Base-by-base conservation (phyloP, 2,113 vertebrate species). In the Gavialis gangeticus region DNA sequence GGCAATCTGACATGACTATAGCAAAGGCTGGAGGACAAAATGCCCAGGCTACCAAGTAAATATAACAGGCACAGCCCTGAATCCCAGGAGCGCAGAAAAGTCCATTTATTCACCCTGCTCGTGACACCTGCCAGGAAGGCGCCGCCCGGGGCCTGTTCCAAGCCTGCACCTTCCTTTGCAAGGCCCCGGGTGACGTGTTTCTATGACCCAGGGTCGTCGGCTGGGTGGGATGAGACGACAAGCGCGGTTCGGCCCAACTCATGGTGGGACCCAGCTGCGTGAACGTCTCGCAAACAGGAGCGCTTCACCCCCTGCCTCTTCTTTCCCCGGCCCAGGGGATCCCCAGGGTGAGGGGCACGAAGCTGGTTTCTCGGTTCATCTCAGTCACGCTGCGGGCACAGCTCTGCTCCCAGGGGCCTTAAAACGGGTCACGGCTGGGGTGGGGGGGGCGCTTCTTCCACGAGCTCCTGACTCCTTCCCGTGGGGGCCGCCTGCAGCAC, bases 181-280 rank as follows among this genome's bases (percentile, higher is more conserved):
- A 24, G 11, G 34, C 34, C 24, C 69, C 22, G 24, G 21, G 22
- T 22, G 30, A 71, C 21, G 21, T 13, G 67, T 34, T 6, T 37
- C 30, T 3, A 21, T 1, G 2, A 27, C 82, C 4, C 66, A 58
- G 77, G 56, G 57, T 77, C 11, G 58, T 11, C 0, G 0, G 34
- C 56, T 5, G 56, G 2, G 64, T 73, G 3, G 57, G 55, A 81
- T 0, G 3, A 25, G 3, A 1, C 0, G 0, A 13, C 80, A 46
- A 69, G 28, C 17, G 3, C 19, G 13, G 30, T 85, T 89, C 24
- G 21, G 34, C 14, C 21, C 37, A 71, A 13, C 67, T 37, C 67
- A 0, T 11, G 67, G 55, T 27, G 30, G 71, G 64, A 88, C 21
- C 17, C 82, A 79, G 27, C 34, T 59, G 12, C 64, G 46, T 24